phyloP scores from a whole-genome alignment of 1,140 invertebrate species.

The Pemphigus obesinymphae region DNA sequence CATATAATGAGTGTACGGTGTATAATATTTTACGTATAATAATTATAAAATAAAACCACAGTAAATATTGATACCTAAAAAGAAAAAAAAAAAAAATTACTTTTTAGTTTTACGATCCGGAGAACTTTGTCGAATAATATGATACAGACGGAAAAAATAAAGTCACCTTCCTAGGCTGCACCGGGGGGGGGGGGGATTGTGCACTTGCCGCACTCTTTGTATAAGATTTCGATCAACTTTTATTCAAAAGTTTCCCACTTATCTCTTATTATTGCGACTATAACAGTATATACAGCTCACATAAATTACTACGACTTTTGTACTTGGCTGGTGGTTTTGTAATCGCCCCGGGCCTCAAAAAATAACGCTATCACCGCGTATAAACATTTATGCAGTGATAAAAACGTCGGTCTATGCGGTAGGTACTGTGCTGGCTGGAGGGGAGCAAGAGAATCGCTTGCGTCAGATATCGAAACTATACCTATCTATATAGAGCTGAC shows the following conservation, averaged over 20 bases:
- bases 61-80: neutral
- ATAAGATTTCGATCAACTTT: constrained; percentile 26
- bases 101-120: neutral
- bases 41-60: neutral
- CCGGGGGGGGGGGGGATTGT: no score
- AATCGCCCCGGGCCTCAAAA: neutral
- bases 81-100: no score
- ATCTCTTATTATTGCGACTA: constrained; percentile 10
- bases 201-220: neutral
- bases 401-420: no score
- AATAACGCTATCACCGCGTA: neutral
- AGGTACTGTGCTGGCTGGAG: no score
- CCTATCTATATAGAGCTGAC: no score
- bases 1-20: no score
- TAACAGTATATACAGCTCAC: neutral
- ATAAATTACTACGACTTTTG: constrained; percentile 3
- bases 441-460: neutral
- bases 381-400: neutral
- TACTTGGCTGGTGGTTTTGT: neutral
- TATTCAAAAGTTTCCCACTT: constrained; percentile 9
- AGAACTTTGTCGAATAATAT: neutral
- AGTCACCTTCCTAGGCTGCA: neutral
- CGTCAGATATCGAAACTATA: neutral
- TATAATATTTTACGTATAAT: neutral
- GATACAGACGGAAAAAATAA: neutral